Evolutionary conservation across 2,797 vertebrate species (phyloP).

Genomic region (Chelonia mydas): DNA sequence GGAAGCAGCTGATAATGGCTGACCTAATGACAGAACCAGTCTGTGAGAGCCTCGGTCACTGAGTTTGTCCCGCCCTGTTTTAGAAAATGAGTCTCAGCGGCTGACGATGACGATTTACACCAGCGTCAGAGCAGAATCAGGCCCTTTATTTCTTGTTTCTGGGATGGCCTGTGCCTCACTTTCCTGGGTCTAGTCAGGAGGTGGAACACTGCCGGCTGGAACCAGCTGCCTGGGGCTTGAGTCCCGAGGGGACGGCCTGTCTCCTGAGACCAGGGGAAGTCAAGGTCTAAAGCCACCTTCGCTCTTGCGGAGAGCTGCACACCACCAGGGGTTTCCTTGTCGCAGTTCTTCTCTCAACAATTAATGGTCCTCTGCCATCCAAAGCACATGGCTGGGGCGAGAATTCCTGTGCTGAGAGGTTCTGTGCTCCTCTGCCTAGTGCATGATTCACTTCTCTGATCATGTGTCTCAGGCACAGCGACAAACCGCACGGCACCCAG

Average conservation of each 20-base stretch:
- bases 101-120: not conserved
- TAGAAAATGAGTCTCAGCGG: not conserved
- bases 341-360: not conserved
- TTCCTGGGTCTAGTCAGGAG: not conserved
- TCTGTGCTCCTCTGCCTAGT: too few relatives aligned
- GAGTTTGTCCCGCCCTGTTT: not conserved
- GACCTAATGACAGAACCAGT: not conserved
- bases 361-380: too few relatives aligned
- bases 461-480: too few relatives aligned
- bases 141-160: not conserved
- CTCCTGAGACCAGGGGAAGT: not conserved
- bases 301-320: not conserved
- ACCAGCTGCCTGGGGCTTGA: not conserved
- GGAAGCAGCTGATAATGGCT: not conserved
- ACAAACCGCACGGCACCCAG: too few relatives aligned
- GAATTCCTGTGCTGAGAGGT: too few relatives aligned
- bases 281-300: not conserved
- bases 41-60: not conserved
- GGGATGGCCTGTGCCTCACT: too few relatives aligned
- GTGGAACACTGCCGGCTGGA: not conserved
- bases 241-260: not conserved
- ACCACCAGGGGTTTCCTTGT: not conserved
- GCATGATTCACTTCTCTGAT: too few relatives aligned
- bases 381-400: too few relatives aligned
- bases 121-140: not conserved